Conservation (phyloP, 2,797 vertebrate species). For the Synaphobranchus kaupii region DNA sequence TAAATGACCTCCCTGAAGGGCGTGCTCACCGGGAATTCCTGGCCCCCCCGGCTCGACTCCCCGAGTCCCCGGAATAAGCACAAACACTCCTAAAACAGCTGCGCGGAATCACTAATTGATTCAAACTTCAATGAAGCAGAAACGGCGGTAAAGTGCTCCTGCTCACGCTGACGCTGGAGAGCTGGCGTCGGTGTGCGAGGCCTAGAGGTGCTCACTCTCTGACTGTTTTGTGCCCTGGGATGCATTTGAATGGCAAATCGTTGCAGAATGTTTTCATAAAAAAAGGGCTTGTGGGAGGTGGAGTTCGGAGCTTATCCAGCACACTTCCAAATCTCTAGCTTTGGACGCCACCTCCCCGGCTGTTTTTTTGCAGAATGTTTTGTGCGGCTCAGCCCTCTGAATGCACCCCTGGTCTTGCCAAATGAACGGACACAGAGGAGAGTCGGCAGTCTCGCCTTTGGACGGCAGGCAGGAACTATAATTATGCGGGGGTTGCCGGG, state of each 20-base stretch:
- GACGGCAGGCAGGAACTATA: not conserved
- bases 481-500: not conserved
- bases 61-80: not conserved
- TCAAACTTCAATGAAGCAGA: conserved; percentile 19
- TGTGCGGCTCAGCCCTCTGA: not conserved
- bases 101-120: conserved; percentile 24
- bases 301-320: not conserved
- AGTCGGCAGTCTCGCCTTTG: not conserved
- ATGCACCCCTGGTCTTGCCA: not conserved
- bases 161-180: not conserved
- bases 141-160: not conserved
- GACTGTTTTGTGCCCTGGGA: not conserved
- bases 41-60: not conserved
- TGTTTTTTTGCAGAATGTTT: not conserved
- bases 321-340: not conserved
- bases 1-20: not conserved
- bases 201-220: not conserved
- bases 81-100: conserved; percentile 13
- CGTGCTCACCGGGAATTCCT: not conserved
- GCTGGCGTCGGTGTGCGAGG: not conserved
- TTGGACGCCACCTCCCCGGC: not conserved
- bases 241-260: not conserved
- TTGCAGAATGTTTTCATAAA: not conserved
- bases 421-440: not conserved
- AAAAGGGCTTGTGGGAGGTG: not conserved